Evolutionary conservation across 2,113 vertebrate genomes (phyloP), one percentile per base, ranked within the genome.

Genomic region (human (Homo sapiens)): DNA sequence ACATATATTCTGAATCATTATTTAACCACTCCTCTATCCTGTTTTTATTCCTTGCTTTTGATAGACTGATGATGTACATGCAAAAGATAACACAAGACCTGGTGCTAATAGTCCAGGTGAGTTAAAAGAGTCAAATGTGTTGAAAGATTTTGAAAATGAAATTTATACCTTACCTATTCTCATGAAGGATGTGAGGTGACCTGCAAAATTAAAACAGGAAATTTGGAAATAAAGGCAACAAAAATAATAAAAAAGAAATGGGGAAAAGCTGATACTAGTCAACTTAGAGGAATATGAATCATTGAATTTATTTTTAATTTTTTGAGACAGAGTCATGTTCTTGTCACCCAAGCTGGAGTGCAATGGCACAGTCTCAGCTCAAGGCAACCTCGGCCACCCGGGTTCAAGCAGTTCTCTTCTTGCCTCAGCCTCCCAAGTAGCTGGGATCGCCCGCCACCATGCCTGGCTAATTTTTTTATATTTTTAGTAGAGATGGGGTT

Each of bases 1-100:
- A 2, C 1, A 10, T 18, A 48, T 82, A 3, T 70, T 93, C 23
- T 59, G 30, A 88, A n/a, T 64, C 45, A n/a, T 85, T 81, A 2
- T 43, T 87, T 78, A 78, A 68, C 22, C 13, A 40, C 6, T 82
- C 35, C 7, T 64, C 10, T 10, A 4, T 48, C 17, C n/a, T 25
- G 12, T 59, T 90, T 57, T 80, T 93, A 0, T 89, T 79, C 45
- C 10, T 30, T 72, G 85, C 43, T 93, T 96, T 90, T 45, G 68
- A 22, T 96, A 99, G 99, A 99, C 99, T 14, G 99, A 99, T 98
- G 99, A 99, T 93, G 99, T 99, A 6, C 99, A 99, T 68, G 99
- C 99, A 85, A 99, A 99, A 98, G 99, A 99, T 89, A 99, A 99
- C 98, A 99, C 99, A 57, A 98, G 99, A 96, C 99, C 99, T 83